Evolutionary conservation across 1,140 invertebrate genomes (phyloP).

Genomic region (Aphis gossypii): DNA sequence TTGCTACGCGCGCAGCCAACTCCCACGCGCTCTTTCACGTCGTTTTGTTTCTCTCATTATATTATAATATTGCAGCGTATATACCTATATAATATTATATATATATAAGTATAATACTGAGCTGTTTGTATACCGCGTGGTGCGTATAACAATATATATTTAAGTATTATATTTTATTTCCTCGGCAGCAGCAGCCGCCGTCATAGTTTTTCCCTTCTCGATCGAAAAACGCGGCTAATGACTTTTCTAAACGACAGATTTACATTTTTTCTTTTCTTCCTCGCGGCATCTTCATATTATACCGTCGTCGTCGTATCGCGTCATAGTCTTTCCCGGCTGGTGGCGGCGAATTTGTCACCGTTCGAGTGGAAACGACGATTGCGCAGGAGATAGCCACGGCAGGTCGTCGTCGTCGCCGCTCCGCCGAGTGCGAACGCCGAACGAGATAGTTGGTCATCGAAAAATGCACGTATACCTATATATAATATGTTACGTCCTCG

Average conservation of each 20-base stretch:
- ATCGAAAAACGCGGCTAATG: constrained; percentile 8
- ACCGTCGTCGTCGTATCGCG: not conserved
- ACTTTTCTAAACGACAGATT: constrained; percentile 19
- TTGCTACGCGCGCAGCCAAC: constrained; percentile 32
- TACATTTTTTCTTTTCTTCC: not conserved
- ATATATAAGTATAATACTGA: not conserved
- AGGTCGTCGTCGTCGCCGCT: not conserved
- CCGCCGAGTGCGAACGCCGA: not conserved
- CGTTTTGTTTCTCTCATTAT: constrained; percentile 24
- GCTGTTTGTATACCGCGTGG: not conserved
- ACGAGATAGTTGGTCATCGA: not conserved
- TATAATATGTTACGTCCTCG: not conserved
- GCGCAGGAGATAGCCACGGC: not conserved
- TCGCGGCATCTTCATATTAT: not conserved
- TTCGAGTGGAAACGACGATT: constrained; percentile 36
- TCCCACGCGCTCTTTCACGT: constrained; percentile 46
- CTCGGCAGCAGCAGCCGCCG: too few species aligned
- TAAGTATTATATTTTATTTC: not conserved
- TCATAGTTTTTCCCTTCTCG: not conserved
- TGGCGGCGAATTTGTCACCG: constrained; percentile 6
- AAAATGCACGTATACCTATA: too few species aligned
- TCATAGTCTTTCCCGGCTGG: not conserved
- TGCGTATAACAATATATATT: not conserved
- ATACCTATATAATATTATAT: not conserved
- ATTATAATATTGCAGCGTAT: not conserved